Conservation (phyloP, 2,113 vertebrate species). For the Phrynosoma blainvillii region DNA sequence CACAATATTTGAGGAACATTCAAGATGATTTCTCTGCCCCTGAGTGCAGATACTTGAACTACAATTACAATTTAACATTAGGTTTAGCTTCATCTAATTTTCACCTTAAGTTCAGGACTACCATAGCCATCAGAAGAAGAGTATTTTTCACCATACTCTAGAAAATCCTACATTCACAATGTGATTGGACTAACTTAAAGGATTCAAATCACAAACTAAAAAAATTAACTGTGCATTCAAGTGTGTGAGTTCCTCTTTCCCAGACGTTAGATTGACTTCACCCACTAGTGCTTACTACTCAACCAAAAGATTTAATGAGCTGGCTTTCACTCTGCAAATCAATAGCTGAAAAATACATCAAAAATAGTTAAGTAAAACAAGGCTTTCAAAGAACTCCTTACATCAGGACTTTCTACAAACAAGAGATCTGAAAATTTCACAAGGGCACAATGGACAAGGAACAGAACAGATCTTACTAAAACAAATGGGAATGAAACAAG, state of each 20-base stretch:
- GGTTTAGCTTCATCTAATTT: conserved; percentile 37
- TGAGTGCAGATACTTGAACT: conserved; percentile 50
- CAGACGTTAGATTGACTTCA: background rate
- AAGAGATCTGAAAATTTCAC: conserved; percentile 3
- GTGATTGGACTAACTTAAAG: conserved; percentile 7
- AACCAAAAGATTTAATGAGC: background rate
- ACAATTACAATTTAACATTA: conserved; percentile 43
- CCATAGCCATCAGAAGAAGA: conserved; percentile 35
- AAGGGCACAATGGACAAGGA: background rate
- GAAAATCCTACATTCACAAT: conserved; percentile 59
- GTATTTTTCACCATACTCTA: conserved; percentile 39
- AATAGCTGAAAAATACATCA: conserved; percentile 32
- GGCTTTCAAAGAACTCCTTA: conserved; percentile 43
- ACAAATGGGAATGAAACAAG: background rate
- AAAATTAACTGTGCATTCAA: background rate
- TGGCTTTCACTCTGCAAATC: conserved; percentile 19
- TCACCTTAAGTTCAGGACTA: conserved; percentile 59
- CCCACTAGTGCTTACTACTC: background rate
- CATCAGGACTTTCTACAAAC: background rate
- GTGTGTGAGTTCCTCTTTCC: conserved; percentile 34
- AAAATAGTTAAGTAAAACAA: conserved; percentile 39
- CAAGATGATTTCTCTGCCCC: conserved; percentile 60
- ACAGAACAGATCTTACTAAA: conserved; percentile 5
- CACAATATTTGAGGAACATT: conserved; percentile 49
- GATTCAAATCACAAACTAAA: conserved; percentile 6